Base-by-base conservation (phyloP, 1,140 invertebrate genomes). In the Drosophila ohnishii region DNA sequence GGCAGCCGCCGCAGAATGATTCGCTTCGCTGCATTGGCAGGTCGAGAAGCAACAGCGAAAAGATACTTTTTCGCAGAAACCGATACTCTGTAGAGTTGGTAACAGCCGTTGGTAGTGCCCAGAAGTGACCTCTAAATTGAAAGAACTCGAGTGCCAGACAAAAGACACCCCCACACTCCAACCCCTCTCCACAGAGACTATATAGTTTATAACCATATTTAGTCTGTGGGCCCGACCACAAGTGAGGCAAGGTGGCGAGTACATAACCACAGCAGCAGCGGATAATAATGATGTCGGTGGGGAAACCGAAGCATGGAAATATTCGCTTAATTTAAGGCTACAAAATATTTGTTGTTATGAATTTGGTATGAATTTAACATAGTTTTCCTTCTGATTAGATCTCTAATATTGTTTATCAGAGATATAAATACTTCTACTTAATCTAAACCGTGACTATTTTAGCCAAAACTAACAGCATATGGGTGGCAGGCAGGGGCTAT, bases 1-100 rank as follows among this genome's bases (percentile, higher is more conserved):
- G 73, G 62, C 73, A 75, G 73, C 62, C 62, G 73, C 72, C 72
- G 56, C 73, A 66, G 47, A 75, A 59, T 56, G 73, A 75, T 75
- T 76, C 76, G 83, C 83, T 82, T 81, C 56, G 82, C 66, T 86
- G 83, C 82, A 86, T 78, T 62, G 75, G 70, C 75, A 70, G 71
- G 70, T 58, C 75, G 51, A 80, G 60, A 72, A 45, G 44, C 59
- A 80, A 57, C 56, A 60, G 14, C 28, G 11, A 11, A 63, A 14
- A 74, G 50, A 64, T 80, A 80, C 32, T n/a, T 53, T 37, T 37
- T 11, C 16, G 19, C 78, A 53, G 34, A 45, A 74, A 63, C 53
- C 51, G 56, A 65, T 80, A 72, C 62, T 57, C 32, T 47, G 57
- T 22, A 10, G 47, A 69, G 48, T 37, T 70, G 51, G 22, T 45